These are phyloP conservation scores for Penaeus chinensis DNA, from an alignment of 1,140 invertebrate genomes.

Conservation along the genomic window DNA sequence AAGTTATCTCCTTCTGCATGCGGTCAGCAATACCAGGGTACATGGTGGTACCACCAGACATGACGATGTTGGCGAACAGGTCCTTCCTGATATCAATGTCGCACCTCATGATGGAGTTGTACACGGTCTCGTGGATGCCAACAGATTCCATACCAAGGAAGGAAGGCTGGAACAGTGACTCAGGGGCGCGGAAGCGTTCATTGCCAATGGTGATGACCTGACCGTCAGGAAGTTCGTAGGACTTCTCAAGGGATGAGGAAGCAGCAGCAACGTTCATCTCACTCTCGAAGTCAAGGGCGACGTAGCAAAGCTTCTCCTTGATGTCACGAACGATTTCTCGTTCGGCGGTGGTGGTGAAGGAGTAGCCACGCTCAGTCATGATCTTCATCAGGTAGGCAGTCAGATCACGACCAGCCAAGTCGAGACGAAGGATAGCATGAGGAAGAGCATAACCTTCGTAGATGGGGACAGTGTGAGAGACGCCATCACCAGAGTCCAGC, in stretches of 20 bases:
- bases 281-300: conserved; percentile 93
- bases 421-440: conserved; percentile 65
- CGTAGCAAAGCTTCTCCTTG: conserved; percentile 92
- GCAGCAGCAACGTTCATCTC: conserved; percentile 93
- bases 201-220: conserved; percentile 78
- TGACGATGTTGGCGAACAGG: conserved; percentile 84
- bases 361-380: conserved; percentile 69
- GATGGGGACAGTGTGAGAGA: conserved; percentile 2
- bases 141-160: conserved; percentile 85
- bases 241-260: conserved; percentile 86
- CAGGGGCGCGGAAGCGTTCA: conserved; percentile 67
- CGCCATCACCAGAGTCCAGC: background rate
- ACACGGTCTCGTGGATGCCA: conserved; percentile 86
- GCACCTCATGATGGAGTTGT: conserved; percentile 92
- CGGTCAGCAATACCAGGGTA: conserved; percentile 87
- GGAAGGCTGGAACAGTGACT: conserved; percentile 85
- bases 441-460: conserved; percentile 18
- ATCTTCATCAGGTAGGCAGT: conserved; percentile 73
- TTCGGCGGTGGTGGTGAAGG: conserved; percentile 65
- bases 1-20: conserved; percentile 87
- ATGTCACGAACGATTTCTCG: conserved; percentile 83
- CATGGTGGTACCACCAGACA: conserved; percentile 82
- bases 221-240: conserved; percentile 86
- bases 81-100: conserved; percentile 87
- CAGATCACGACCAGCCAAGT: conserved; percentile 73